These are phyloP conservation scores for Serilophus lunatus DNA, from an alignment of 2,113 vertebrate genomes.

Conservation along the genomic window DNA sequence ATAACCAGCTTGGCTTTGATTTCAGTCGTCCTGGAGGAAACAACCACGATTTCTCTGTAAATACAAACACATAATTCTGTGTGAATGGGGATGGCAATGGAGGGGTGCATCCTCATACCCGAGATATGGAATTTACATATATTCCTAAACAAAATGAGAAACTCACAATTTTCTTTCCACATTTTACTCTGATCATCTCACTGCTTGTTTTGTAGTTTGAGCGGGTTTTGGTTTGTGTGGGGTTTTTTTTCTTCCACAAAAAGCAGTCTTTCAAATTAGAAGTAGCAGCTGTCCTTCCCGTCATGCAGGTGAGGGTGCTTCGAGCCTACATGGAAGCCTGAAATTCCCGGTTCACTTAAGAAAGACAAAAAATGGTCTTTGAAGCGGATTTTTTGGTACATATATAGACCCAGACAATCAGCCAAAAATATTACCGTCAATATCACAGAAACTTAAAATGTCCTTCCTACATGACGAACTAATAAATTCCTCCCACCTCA, in stretches of 20 bases:
- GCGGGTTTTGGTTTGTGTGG: background rate
- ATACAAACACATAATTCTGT: background rate
- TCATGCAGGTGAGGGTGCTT: background rate
- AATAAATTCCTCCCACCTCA: background rate
- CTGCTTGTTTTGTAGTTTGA: background rate
- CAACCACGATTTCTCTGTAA: background rate
- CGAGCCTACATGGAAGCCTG: background rate
- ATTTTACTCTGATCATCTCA: background rate
- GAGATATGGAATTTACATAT: background rate
- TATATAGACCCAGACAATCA: background rate
- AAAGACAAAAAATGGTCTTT: background rate
- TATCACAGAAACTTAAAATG: background rate
- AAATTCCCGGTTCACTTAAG: background rate
- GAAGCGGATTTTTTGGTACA: background rate
- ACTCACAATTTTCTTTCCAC: background rate
- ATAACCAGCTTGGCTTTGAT: slow-evolving; percentile 23
- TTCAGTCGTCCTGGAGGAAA: background rate
- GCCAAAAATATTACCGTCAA: background rate
- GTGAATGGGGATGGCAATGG: background rate
- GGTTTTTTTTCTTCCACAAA: rapidly evolving
- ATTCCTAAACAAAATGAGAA: background rate
- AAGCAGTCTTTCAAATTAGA: background rate
- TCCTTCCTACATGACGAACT: background rate
- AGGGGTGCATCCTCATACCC: background rate
- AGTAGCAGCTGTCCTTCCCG: background rate